A percentile compares a stretch with the other conserved stretches of the same genome.
Conservation (phyloP, 2,888 invertebrate species). For the Cephus spinipes region DNA sequence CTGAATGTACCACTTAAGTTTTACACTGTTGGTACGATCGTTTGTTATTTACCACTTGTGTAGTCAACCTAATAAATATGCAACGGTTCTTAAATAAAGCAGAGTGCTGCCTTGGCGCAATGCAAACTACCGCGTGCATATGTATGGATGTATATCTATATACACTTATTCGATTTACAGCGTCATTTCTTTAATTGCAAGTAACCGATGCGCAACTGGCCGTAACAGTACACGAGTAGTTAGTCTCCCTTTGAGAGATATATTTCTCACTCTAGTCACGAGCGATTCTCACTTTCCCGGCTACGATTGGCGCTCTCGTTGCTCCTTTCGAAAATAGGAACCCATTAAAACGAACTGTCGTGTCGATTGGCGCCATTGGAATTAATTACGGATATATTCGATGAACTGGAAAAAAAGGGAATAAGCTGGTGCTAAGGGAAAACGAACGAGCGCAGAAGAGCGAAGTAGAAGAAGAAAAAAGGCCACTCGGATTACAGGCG, state of each 20-base stretch:
- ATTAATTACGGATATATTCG: not conserved
- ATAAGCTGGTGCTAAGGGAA: not conserved
- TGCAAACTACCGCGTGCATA: conserved; percentile 23
- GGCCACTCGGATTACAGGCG: conserved; percentile 11
- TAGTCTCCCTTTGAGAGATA: not conserved
- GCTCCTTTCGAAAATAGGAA: not conserved
- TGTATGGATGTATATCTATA: not conserved
- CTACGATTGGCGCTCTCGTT: not conserved
- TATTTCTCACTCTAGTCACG: not conserved
- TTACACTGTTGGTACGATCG: conserved; percentile 36
- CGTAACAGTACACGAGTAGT: conserved; percentile 11
- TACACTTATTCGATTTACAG: conserved; percentile 40
- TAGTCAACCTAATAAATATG: conserved; percentile 58
- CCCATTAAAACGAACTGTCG: not conserved
- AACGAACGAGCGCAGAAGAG: not conserved
- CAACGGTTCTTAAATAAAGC: conserved; percentile 52
- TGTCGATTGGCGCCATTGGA: not conserved
- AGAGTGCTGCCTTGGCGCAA: conserved; percentile 19
- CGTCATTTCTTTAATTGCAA: conserved; percentile 49
- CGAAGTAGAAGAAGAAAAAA: conserved; percentile 3
- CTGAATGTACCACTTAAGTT: conserved; percentile 42
- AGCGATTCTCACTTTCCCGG: not conserved
- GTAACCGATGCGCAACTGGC: conserved; percentile 35
- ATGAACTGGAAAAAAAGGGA: not conserved
- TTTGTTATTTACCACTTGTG: conserved; percentile 42